phyloP scores from a whole-genome alignment of 2,888 invertebrate species.

The Rutpela maculata region DNA sequence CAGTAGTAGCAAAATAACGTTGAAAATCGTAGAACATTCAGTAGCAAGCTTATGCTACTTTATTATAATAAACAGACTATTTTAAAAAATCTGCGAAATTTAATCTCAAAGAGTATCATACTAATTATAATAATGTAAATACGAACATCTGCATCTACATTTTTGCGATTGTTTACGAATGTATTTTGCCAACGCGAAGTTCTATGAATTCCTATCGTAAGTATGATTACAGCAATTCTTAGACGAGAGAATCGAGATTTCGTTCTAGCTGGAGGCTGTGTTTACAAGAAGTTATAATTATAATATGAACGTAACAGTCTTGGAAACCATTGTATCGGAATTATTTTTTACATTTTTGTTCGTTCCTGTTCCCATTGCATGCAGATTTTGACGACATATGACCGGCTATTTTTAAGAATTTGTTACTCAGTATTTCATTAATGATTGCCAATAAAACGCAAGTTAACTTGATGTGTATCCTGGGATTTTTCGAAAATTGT shows the following conservation, averaged over 20 bases:
- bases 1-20: background rate
- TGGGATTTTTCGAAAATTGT: too few species aligned
- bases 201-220: slow-evolving; percentile 32
- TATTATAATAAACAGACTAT: slow-evolving; percentile 16
- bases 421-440: too few species aligned
- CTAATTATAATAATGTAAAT: slow-evolving; percentile 40
- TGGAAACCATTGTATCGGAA: too few species aligned
- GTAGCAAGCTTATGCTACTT: background rate
- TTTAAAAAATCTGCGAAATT: slow-evolving; percentile 37
- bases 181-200: slow-evolving; percentile 42
- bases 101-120: slow-evolving; percentile 29
- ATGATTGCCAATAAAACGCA: too few species aligned
- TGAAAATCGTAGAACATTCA: background rate
- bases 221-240: slow-evolving; percentile 34
- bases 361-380: too few species aligned
- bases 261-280: background rate
- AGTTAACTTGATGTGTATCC: too few species aligned
- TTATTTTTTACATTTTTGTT: too few species aligned
- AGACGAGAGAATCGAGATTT: slow-evolving; percentile 20
- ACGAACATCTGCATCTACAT: slow-evolving; percentile 39
- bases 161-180: slow-evolving; percentile 33
- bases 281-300: background rate
- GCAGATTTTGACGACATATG: too few species aligned
- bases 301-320: background rate
- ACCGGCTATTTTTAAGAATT: too few species aligned